Evolutionary conservation across 2,888 invertebrate species (phyloP), one percentile per base, ranked within the genome.

Genomic region (Lypha dubia): DNA sequence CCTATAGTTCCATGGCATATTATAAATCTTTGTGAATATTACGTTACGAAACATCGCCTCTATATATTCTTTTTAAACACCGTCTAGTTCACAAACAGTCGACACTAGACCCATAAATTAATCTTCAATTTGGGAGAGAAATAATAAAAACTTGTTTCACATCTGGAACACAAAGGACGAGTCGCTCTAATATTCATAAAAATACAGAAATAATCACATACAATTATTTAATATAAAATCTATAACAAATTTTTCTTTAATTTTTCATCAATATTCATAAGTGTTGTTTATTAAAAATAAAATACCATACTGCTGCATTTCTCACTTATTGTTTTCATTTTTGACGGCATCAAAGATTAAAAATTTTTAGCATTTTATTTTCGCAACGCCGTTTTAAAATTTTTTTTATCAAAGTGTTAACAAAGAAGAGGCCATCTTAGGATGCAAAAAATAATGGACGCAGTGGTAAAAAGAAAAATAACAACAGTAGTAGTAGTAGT

Each of bases 401-500:
- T 58, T 49, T 32, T 51, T 62, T 15, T 20, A 81, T n/a, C 41
- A 44, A n/a, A 67, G 28, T 65, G 46, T 38, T 32, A 49, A 56
- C 49, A 20, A 32, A 63, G 22, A 71, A 15, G 28, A 62, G 53
- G 65, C 63, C 56, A 73, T 46, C 8, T 22, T 63, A 46, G n/a
- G 51, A 62, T 49, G 24, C 65, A 53, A 62, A 67, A 63, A 51
- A n/a, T n/a, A n/a, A 63, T 63, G 28, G 62, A 13, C 49, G 56
- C 49, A 22, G 51, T 38, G 17, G 9, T 53, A 56, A 77, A 20
- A 38, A 28, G 22, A n/a, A 73, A 56, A 28, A 41, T 62, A 24
- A 60, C 9, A 58, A 13, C 38, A 13, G 35, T 7, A 38, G 35
- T 38, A 38, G 35, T 7, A n/a, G n/a, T n/a, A 38, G 46, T 38